These are phyloP conservation scores for Cynopterus sphinx DNA, from an alignment of 2,797 vertebrate genomes.

Conservation along the genomic window DNA sequence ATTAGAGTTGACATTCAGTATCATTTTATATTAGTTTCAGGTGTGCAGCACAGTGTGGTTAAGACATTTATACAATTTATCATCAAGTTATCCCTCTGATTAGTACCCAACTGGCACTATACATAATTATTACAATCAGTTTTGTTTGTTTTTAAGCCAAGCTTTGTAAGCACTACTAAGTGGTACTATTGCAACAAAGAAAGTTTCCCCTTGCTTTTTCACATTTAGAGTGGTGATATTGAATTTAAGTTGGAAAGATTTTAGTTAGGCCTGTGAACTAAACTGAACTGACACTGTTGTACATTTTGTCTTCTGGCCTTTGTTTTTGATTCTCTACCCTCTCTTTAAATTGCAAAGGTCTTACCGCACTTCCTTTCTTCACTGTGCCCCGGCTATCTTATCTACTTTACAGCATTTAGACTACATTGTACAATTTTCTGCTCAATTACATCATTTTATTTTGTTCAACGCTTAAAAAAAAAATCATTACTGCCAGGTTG, in stretches of 20 bases:
- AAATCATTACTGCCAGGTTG: not conserved
- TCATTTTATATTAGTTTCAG: too few relatives aligned
- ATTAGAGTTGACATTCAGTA: too few relatives aligned
- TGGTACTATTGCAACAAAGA: not conserved
- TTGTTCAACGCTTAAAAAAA: not conserved
- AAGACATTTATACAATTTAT: too few relatives aligned
- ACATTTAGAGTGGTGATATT: not conserved
- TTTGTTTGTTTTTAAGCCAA: not conserved
- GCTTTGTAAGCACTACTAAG: not conserved
- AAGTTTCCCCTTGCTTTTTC: not conserved
- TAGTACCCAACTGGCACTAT: too few relatives aligned
- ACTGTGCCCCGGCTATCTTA: not conserved
- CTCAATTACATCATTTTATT: not conserved
- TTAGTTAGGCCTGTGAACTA: not conserved
- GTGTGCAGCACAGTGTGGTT: too few relatives aligned
- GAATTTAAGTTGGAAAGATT: not conserved
- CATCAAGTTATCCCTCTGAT: too few relatives aligned
- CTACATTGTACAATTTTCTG: not conserved
- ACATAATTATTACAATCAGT: too few relatives aligned
- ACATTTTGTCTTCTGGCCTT: not conserved
- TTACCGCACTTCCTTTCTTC: not conserved
- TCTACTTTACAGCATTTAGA: not conserved
- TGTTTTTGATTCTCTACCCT: not conserved
- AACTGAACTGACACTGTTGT: not conserved
- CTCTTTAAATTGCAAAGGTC: not conserved